Conservation (phyloP, 2,113 vertebrate species). For the Struthio camelus region DNA sequence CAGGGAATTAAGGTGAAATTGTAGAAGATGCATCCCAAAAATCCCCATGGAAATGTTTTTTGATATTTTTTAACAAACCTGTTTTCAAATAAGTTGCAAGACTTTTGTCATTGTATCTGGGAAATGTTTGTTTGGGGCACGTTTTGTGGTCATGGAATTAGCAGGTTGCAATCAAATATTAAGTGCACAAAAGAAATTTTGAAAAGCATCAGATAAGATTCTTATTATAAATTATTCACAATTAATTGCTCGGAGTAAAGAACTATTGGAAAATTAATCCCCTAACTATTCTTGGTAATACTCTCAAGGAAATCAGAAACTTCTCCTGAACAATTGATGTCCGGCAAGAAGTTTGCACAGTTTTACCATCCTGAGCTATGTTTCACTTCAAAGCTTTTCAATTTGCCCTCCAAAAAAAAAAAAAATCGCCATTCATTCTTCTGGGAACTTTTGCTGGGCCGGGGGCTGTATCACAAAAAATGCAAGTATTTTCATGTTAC, state of each 20-base stretch:
- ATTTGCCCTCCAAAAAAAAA: slow-evolving; percentile 9
- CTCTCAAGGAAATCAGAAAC: background rate
- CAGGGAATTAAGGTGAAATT: background rate
- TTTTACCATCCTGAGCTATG: background rate
- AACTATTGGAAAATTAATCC: background rate
- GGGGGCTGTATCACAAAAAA: background rate
- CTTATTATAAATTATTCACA: background rate
- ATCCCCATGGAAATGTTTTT: background rate
- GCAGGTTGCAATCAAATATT: rapidly evolving
- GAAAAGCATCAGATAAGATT: background rate
- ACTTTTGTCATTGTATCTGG: background rate
- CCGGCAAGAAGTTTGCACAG: background rate
- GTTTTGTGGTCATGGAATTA: background rate
- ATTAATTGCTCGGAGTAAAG: background rate
- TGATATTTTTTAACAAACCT: background rate
- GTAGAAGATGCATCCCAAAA: background rate
- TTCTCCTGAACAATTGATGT: background rate
- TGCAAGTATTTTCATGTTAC: slow-evolving; percentile 4
- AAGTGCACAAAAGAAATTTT: background rate
- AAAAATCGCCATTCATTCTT: slow-evolving; percentile 1
- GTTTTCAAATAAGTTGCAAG: background rate
- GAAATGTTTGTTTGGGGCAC: background rate
- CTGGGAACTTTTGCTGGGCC: slow-evolving; percentile 14
- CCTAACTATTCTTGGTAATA: background rate
- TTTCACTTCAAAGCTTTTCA: slow-evolving; percentile 34